Base-by-base conservation (phyloP, 2,888 invertebrate genomes). In the Frankliniella intonsa region DNA sequence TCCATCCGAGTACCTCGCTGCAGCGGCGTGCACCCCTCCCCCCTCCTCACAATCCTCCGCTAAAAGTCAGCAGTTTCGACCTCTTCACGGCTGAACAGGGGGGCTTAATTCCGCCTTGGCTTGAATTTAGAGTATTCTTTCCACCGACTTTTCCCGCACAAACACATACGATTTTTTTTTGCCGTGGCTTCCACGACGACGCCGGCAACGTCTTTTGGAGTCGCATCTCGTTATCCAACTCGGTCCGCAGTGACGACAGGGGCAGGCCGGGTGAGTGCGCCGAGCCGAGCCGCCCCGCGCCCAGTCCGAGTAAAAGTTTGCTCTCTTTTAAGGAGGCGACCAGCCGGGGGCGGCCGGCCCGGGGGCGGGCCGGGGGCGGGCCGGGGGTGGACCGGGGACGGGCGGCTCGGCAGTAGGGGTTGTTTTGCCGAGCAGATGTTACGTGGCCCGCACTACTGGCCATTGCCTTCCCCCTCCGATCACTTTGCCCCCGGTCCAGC, bases 191-290 rank as follows among this genome's bases (percentile, higher is more conserved):
- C 38, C 5, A 38, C 38, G 38, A 38, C 38, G 62, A 1, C 62
- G 62, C 19, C 62, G 17, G 11, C 62, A 55, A 17, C 12, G 55
- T 62, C 17, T 17, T 62, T 17, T 62, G 19, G 14, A n/a, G 19
- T 76, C 69, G 69, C 69, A 76, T 76, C 69, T 76, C 69, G 69
- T 76, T 76, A 76, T 76, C 69, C 22, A 76, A 76, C 69, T 76
- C 69, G n/a, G 22, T 25, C 38, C 38, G 38, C 38, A 38, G 38
- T 38, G 38, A 38, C 38, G 38, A 38, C 38, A 38, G 38, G 38
- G 38, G 5, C 38, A 38, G 38, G 38, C 38, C 5, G 38, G 38
- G 38, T 38, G 38, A 38, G 38, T 38, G 38, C 38, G 38, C 38
- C 19, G 65, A 9, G n/a, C 19, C 65, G 19, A 65, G 19, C 65